Conservation (phyloP, 2,113 vertebrate species). For the Alosa alosa region DNA sequence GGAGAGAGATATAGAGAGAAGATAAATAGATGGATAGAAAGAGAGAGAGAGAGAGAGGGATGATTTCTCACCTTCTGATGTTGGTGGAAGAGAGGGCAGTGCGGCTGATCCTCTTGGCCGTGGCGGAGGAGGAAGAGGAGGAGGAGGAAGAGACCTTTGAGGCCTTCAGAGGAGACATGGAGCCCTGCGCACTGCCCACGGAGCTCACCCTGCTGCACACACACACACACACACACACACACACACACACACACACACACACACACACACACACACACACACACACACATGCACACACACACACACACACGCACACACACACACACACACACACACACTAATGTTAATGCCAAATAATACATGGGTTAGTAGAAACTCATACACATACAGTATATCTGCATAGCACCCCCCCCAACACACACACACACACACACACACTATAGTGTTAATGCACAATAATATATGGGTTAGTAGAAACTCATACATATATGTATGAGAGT, state of each 20-base stretch:
- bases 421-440: no score
- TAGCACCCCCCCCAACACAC: no score
- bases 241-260: background rate
- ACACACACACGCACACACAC: background rate
- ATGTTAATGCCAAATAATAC: no score
- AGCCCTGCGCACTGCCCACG: constrained; percentile 65
- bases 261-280: background rate
- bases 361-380: no score
- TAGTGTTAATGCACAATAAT: no score
- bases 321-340: background rate
- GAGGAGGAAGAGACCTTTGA: constrained; percentile 75
- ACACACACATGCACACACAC: constrained; percentile 4
- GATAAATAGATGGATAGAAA: background rate
- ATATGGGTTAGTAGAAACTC: no score
- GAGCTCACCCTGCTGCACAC: constrained; percentile 68
- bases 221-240: background rate
- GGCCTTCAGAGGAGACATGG: constrained; percentile 76
- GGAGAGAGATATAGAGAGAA: no score
- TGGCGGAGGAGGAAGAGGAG: constrained; percentile 54
- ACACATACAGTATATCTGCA: no score
- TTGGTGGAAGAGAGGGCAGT: constrained; percentile 57
- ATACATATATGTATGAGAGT: no score
- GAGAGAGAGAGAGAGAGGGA: background rate
- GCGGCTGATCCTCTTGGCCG: constrained; percentile 71
- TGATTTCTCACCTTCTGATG: constrained; percentile 70